Conservation (phyloP, 2,888 invertebrate genomes). For the Chrysina gloriosa region DNA sequence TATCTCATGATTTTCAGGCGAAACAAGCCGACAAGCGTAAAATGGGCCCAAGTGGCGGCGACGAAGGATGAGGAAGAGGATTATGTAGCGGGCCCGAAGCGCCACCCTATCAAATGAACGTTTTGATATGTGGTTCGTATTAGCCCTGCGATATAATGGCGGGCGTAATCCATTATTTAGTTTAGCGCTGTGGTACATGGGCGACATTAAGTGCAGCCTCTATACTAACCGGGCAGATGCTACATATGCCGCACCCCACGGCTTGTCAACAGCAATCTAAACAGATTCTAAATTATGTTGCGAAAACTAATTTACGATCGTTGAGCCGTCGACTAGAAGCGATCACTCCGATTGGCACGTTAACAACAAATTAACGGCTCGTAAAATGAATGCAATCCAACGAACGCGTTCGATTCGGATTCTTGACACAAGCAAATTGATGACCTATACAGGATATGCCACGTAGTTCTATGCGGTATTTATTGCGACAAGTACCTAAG, state of each 20-base stretch:
- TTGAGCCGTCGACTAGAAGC: background rate
- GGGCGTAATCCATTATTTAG: slow-evolving; percentile 41
- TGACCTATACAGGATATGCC: background rate
- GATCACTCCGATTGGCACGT: slow-evolving; percentile 14
- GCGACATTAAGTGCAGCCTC: slow-evolving; percentile 39
- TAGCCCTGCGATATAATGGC: slow-evolving; percentile 39
- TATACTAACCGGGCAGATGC: slow-evolving; percentile 37
- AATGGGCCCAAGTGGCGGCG: background rate
- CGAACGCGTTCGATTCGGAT: background rate
- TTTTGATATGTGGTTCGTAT: slow-evolving; percentile 38
- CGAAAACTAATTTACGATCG: slow-evolving; percentile 26
- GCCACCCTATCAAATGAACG: slow-evolving; percentile 2
- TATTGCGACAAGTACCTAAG: background rate
- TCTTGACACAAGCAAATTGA: background rate
- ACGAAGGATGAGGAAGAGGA: background rate
- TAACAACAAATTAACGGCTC: slow-evolving; percentile 33
- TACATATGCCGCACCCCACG: slow-evolving; percentile 31
- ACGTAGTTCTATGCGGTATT: too few relatives aligned
- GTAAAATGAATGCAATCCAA: slow-evolving; percentile 7
- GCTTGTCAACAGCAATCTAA: slow-evolving; percentile 41
- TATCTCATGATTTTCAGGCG: background rate
- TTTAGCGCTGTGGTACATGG: slow-evolving; percentile 5
- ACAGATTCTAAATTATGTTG: slow-evolving; percentile 39
- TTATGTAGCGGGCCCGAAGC: background rate
- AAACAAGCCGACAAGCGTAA: slow-evolving; percentile 18